Conservation (phyloP, 2,888 invertebrate genomes). For the Pristionchus fissidentatus region DNA sequence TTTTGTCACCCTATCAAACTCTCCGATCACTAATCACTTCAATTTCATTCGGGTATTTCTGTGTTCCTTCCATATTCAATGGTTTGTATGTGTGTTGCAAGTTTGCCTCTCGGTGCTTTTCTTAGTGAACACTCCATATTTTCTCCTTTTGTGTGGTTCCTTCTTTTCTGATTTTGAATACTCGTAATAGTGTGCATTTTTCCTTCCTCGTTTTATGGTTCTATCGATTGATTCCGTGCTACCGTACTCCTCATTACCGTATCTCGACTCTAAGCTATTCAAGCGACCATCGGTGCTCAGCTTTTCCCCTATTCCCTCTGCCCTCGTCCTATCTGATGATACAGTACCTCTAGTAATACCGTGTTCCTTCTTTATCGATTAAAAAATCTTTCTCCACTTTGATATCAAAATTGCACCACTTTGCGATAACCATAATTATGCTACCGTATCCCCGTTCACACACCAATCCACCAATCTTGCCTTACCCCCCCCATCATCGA, state of each 20-base stretch:
- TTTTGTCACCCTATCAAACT: background rate
- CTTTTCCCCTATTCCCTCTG: background rate
- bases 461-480: slow-evolving; percentile 8
- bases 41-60: background rate
- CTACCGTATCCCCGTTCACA: slow-evolving; percentile 20
- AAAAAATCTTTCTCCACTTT: background rate
- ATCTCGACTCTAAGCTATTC: background rate
- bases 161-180: slow-evolving; percentile 1
- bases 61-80: background rate
- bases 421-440: slow-evolving; percentile 29
- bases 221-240: slow-evolving; percentile 27
- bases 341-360: background rate
- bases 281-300: slow-evolving; percentile 12
- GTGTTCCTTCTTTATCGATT: background rate
- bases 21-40: slow-evolving; percentile 9
- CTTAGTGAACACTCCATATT: slow-evolving; percentile 29
- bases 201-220: background rate
- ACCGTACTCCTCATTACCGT: slow-evolving; percentile 35
- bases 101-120: slow-evolving; percentile 4
- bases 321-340: slow-evolving; percentile 8
- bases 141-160: background rate
- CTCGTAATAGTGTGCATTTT: background rate
- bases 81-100: background rate
- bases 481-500: slow-evolving; percentile 28
- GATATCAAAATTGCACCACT: background rate